phyloP scores from a whole-genome alignment of 2,888 invertebrate species.

The Tetragnatha montana region DNA sequence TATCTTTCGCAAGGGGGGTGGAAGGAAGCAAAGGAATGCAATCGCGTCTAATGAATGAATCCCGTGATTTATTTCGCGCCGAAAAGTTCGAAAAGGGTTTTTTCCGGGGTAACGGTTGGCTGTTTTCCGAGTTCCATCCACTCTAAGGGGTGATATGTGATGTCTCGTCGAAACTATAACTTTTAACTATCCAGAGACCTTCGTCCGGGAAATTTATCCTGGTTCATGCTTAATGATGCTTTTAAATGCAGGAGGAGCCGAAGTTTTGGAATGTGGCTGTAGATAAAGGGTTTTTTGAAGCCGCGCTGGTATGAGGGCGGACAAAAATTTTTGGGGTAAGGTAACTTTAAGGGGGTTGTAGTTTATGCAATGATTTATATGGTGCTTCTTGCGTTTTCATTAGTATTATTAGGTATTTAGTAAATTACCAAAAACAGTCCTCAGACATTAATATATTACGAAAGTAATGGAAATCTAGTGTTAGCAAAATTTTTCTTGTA shows the following conservation, averaged over 20 bases:
- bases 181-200: neutral
- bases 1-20: constrained; percentile 29
- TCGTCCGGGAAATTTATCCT: neutral
- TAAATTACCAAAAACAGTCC: too few species aligned
- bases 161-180: neutral
- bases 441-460: too few species aligned
- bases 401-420: too few species aligned
- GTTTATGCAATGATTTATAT: too few species aligned
- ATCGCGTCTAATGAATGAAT: constrained; percentile 16
- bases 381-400: too few species aligned
- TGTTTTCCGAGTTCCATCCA: neutral
- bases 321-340: too few species aligned
- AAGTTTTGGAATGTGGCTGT: too few species aligned
- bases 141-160: neutral
- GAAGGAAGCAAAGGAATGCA: constrained; percentile 10
- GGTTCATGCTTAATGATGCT: neutral
- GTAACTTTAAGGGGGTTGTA: too few species aligned
- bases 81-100: neutral
- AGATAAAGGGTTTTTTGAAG: too few species aligned
- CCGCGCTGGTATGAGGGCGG: too few species aligned
- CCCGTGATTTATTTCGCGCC: constrained; percentile 4
- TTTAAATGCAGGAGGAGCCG: neutral
- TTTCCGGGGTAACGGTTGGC: neutral
- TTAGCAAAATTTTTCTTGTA: too few species aligned
- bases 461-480: too few species aligned